Base-by-base conservation (phyloP, 2,113 vertebrate species). In the Chelonoidis abingdonii region DNA sequence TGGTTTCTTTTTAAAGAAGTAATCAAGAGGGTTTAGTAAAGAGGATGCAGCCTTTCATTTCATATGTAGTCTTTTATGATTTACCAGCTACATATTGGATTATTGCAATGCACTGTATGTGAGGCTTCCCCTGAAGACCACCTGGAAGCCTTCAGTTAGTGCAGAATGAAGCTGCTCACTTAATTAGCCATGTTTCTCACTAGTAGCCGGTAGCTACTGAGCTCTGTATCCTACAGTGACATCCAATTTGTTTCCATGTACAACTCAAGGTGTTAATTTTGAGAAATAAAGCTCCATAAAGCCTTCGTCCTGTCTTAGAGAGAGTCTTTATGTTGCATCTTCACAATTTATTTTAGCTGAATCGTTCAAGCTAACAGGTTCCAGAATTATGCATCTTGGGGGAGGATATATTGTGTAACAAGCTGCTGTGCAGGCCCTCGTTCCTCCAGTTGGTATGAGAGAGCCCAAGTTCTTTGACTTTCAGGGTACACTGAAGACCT, bases 361-460 rank as follows among this genome's bases (percentile, higher is more conserved):
- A 76, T 44, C 41, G 44, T 41, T 76, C 38, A 44, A 69, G 65
- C 65, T 69, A n/a, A 69, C 35, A 12, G 8, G 17, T 69, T 35
- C 35, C 82, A 65, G 11, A 1, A 56, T 83, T 72, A 87, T 17
- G 1, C 2, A 27, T 65, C 22, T 90, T 29, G 56, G 59, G 17
- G 86, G 8, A 86, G 14, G 57, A 80, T 47, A 29, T 72, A 14
- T 13, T 84, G 16, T 47, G 53, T 25, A 38, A 54, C 5, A 79
- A 44, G 38, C 22, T 3, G 13, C n/a, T 13, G 11, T 83, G 29
- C 0, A 57, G 19, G 14, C 29, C 16, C 82, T 9, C 79, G 0
- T 88, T 87, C 49, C 91, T 94, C 56, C 13, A 5, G 3, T 1
- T 50, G 10, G 1, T 76, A 82, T 91, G 62, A 89, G 91, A 29